Percentiles rank a stretch among this genome's conserved stretches.
Conservation (phyloP, 1,140 invertebrate genomes). For the Hyles vespertilio region DNA sequence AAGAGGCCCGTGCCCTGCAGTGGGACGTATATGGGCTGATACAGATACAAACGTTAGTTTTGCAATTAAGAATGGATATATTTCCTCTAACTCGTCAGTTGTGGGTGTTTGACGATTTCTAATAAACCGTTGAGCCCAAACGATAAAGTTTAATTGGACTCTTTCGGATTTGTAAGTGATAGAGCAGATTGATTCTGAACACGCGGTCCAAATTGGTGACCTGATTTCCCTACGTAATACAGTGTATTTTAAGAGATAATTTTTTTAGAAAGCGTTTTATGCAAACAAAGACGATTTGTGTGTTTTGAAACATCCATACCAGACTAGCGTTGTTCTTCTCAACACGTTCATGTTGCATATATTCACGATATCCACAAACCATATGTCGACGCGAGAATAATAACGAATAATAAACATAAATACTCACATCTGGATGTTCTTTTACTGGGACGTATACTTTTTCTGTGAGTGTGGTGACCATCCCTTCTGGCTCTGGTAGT, state of each 20-base stretch:
- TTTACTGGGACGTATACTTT: constrained; percentile 99
- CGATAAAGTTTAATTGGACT: constrained; percentile 30
- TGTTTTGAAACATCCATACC: not conserved
- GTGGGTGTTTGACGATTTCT: not conserved
- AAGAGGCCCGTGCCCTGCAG: too few relatives aligned
- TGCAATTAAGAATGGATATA: too few relatives aligned
- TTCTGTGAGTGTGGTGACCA: constrained; percentile 94
- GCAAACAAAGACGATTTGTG: constrained; percentile 10
- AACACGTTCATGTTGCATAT: not conserved
- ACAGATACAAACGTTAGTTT: too few relatives aligned
- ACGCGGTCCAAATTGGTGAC: constrained; percentile 8
- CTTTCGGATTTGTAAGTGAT: constrained; percentile 17
- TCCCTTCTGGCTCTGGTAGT: constrained; percentile 95
- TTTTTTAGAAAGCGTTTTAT: constrained; percentile 8
- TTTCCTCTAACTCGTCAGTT: too few relatives aligned
- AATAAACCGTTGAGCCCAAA: constrained; percentile 9
- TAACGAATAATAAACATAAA: constrained; percentile 10
- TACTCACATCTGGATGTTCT: constrained; percentile 99
- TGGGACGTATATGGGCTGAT: too few relatives aligned
- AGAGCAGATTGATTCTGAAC: constrained; percentile 14
- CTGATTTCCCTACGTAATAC: constrained; percentile 5
- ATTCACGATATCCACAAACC: not conserved
- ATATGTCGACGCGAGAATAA: too few relatives aligned
- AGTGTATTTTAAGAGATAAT: constrained; percentile 8
- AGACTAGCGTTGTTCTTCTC: too few relatives aligned